These are phyloP conservation scores for Strigamia maritima DNA, from an alignment of 2,888 invertebrate species.

Conservation along the genomic window DNA sequence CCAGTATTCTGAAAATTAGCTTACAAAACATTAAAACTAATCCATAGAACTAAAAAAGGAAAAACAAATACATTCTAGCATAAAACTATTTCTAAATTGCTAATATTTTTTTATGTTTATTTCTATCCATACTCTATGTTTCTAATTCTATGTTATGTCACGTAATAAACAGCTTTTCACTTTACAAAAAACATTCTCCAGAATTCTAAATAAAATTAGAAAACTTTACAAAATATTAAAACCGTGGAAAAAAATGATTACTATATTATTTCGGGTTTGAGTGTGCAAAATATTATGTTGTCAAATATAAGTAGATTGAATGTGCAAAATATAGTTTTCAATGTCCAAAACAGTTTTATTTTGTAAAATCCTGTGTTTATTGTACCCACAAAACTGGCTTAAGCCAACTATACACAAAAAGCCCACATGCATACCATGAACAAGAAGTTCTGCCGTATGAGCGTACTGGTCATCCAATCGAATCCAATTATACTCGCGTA, in stretches of 20 bases:
- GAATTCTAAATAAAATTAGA: neutral
- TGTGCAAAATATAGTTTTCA: too few relatives aligned
- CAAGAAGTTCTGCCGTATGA: constrained; percentile 44
- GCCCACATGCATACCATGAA: constrained; percentile 44
- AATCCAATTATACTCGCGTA: too few relatives aligned
- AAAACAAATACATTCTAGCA: neutral
- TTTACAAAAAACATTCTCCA: neutral
- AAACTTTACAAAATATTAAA: neutral
- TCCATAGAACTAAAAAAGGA: neutral
- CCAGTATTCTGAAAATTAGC: constrained; percentile 9
- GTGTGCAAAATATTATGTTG: too few relatives aligned
- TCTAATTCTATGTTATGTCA: neutral
- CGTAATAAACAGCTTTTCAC: neutral
- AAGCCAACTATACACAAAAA: too few relatives aligned
- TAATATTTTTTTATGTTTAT: neutral
- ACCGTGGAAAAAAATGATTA: neutral
- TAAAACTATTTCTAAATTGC: neutral
- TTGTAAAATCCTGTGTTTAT: too few relatives aligned
- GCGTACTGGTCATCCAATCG: too few relatives aligned
- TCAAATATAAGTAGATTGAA: too few relatives aligned
- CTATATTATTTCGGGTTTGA: too few relatives aligned
- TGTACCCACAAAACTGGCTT: too few relatives aligned
- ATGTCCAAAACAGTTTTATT: too few relatives aligned
- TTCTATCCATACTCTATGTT: neutral
- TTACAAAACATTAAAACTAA: neutral